phyloP scores from a whole-genome alignment of 2,113 vertebrate genomes.

The Struthio camelus region DNA sequence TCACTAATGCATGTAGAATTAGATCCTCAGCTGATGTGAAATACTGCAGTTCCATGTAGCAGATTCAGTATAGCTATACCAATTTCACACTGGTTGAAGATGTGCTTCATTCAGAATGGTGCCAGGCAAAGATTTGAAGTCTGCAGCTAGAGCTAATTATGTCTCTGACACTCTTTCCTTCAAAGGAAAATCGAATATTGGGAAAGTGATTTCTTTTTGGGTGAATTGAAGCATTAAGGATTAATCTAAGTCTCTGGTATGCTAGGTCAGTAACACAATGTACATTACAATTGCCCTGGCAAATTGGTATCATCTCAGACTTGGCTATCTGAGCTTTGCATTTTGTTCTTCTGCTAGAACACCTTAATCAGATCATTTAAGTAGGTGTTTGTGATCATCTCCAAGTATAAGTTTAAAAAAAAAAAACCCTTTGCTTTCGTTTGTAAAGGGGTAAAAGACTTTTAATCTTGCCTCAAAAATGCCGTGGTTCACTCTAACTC shows the following conservation, averaged over 20 bases:
- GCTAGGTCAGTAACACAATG: neutral
- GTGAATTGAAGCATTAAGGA: neutral
- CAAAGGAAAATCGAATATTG: constrained; percentile 38
- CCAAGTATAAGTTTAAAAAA: too few species aligned
- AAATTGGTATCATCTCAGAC: neutral
- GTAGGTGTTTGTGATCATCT: neutral
- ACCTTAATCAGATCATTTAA: neutral
- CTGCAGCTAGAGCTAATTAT: constrained; percentile 22
- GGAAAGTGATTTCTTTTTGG: neutral
- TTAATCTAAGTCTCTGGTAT: neutral
- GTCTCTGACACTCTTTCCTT: constrained; percentile 21
- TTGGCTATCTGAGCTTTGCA: neutral
- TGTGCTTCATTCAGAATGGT: neutral
- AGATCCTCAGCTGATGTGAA: constrained; percentile 7
- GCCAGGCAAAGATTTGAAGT: constrained; percentile 4
- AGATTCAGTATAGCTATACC: neutral
- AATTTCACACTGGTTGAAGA: constrained; percentile 28
- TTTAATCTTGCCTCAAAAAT: neutral
- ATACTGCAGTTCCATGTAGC: neutral
- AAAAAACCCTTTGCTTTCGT: neutral
- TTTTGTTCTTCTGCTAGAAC: neutral
- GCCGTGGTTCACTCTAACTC: neutral
- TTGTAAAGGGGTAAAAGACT: neutral
- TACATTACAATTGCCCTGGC: constrained; percentile 5
- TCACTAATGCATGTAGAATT: neutral